Conservation (phyloP, 2,888 invertebrate species). For the Tanytarsus gracilentus region DNA sequence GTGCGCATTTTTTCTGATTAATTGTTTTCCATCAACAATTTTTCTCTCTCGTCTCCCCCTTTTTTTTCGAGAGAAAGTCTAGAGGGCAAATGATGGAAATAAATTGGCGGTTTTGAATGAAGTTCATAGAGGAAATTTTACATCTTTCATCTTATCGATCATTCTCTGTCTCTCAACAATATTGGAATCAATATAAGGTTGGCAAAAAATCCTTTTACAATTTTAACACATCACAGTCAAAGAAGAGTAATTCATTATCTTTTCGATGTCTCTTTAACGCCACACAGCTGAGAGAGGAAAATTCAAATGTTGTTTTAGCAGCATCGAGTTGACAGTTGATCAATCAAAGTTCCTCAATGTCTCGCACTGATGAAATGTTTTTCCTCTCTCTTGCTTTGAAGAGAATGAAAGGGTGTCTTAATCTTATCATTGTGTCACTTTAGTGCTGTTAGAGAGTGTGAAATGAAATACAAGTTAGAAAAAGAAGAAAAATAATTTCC, state of each 20-base stretch:
- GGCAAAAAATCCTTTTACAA: background rate
- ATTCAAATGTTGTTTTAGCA: background rate
- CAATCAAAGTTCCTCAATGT: conserved; percentile 29
- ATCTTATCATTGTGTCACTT: conserved; percentile 7
- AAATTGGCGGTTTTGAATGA: background rate
- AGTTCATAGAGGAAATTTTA: background rate
- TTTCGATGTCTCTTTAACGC: conserved; percentile 10
- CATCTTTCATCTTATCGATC: background rate
- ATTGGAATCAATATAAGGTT: background rate
- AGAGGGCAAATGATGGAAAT: background rate
- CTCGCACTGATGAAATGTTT: conserved; percentile 1
- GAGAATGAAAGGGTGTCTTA: conserved; percentile 13
- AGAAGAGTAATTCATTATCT: conserved; percentile 21
- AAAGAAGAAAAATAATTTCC: background rate
- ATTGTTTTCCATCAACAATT: conserved; percentile 3
- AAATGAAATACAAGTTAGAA: background rate
- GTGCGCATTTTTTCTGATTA: conserved; percentile 3
- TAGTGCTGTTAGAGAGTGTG: background rate
- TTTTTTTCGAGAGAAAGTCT: background rate
- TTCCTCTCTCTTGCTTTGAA: background rate
- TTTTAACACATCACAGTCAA: background rate
- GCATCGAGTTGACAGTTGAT: conserved; percentile 27
- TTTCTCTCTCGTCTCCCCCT: background rate
- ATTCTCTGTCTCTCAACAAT: background rate
- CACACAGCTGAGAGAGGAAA: too few relatives aligned